phyloP scores from a whole-genome alignment of 1,140 invertebrate genomes.

The Hormaphis cornu region DNA sequence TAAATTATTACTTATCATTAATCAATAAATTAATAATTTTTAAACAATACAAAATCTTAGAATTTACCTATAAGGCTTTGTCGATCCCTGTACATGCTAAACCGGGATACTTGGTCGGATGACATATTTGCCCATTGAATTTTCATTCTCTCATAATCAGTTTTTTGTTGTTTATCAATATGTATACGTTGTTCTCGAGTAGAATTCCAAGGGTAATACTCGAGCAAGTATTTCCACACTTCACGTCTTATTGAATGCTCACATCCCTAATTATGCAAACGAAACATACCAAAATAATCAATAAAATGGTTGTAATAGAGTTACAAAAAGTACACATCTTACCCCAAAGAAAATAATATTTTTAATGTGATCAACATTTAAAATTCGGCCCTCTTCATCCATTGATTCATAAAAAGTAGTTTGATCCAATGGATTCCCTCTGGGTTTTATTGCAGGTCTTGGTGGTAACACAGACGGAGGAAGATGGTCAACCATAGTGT shows the following conservation, averaged over 20 bases:
- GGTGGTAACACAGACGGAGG: conserved; percentile 43
- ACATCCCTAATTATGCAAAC: conserved; percentile 48
- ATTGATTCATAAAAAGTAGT: conserved; percentile 70
- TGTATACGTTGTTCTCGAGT: conserved; percentile 58
- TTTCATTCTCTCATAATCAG: conserved; percentile 92
- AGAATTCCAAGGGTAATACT: conserved; percentile 78
- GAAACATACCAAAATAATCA: not conserved
- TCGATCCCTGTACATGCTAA: conserved; percentile 77
- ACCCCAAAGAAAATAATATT: conserved; percentile 85
- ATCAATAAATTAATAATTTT: too few relatives aligned
- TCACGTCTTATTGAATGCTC: conserved; percentile 61
- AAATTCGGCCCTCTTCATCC: conserved; percentile 65
- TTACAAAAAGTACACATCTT: conserved; percentile 42
- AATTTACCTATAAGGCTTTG: conserved; percentile 78
- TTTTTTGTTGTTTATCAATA: conserved; percentile 51
- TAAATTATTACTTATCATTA: not conserved
- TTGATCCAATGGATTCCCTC: conserved; percentile 59
- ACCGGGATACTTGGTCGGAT: conserved; percentile 75
- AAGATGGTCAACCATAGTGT: conserved; percentile 51
- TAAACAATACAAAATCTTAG: not conserved
- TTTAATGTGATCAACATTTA: conserved; percentile 57
- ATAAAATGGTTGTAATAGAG: too few relatives aligned
- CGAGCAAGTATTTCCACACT: conserved; percentile 92
- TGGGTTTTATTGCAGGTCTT: conserved; percentile 42
- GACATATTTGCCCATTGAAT: conserved; percentile 90